Evolutionary conservation across 2,797 vertebrate genomes (phyloP).

Genomic region (Rhodeus uyekii): DNA sequence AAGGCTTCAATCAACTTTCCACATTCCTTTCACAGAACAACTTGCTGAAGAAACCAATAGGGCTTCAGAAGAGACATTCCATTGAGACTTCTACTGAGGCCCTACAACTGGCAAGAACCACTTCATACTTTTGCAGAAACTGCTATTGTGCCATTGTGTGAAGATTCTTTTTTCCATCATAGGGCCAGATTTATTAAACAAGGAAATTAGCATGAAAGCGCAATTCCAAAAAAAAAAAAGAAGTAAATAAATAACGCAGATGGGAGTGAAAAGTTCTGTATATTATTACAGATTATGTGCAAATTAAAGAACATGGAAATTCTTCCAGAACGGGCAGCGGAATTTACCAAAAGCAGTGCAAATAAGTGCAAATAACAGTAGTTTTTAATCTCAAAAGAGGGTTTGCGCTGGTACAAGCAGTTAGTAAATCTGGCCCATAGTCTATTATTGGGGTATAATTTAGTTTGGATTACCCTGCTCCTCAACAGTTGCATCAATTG

Average conservation of each 20-base stretch:
- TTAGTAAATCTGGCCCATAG: background rate
- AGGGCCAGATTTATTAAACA: background rate
- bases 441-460: background rate
- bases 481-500: background rate
- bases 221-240: background rate
- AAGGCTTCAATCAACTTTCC: slow-evolving; percentile 31
- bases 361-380: too few relatives aligned
- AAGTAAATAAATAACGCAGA: too few relatives aligned
- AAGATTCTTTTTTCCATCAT: background rate
- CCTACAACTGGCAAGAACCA: background rate
- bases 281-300: too few relatives aligned
- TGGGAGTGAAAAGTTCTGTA: background rate
- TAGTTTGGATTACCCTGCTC: background rate
- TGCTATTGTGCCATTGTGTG: background rate
- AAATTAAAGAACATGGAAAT: too few relatives aligned
- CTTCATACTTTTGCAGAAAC: background rate
- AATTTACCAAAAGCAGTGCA: too few relatives aligned
- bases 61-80: slow-evolving; percentile 2
- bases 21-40: slow-evolving; percentile 13
- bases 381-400: too few relatives aligned
- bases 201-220: background rate
- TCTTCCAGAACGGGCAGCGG: too few relatives aligned
- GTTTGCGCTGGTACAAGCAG: background rate
- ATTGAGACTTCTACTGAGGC: slow-evolving; percentile 9
- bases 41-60: background rate